Evolutionary conservation across 2,113 vertebrate species (phyloP).

Genomic region (Aleadryas rufinucha): DNA sequence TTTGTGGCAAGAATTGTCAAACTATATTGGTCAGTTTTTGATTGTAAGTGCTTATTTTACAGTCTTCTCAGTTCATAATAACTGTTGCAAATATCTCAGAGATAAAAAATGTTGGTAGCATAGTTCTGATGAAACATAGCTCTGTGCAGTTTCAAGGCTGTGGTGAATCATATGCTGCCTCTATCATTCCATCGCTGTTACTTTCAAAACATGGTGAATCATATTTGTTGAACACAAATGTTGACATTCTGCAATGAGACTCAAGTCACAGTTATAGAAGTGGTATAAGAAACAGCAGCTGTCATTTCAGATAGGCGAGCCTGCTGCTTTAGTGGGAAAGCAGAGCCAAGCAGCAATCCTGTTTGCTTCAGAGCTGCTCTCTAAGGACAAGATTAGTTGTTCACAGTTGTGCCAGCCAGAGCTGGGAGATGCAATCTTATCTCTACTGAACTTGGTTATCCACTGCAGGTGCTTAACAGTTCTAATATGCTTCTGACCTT

Average conservation of each 20-base stretch:
- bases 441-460: not conserved
- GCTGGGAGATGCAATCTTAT: not conserved
- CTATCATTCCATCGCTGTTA: not conserved
- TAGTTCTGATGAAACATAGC: not conserved
- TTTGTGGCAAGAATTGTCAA: not conserved
- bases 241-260: not conserved
- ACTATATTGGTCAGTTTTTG: not conserved
- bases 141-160: not conserved
- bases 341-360: not conserved
- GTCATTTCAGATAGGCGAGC: not conserved
- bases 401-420: not conserved
- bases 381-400: not conserved
- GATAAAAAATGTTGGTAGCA: not conserved
- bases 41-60: not conserved
- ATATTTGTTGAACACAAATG: not conserved
- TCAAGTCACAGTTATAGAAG: not conserved
- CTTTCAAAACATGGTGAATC: not conserved
- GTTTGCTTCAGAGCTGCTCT: not conserved
- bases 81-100: not conserved
- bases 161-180: not conserved
- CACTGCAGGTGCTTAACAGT: not conserved
- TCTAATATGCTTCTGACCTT: constrained; percentile 15
- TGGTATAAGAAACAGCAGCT: not conserved
- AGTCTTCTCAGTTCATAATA: not conserved
- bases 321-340: not conserved